Evolutionary conservation across 2,888 invertebrate genomes (phyloP).

Genomic region (Tipula helvola): DNA sequence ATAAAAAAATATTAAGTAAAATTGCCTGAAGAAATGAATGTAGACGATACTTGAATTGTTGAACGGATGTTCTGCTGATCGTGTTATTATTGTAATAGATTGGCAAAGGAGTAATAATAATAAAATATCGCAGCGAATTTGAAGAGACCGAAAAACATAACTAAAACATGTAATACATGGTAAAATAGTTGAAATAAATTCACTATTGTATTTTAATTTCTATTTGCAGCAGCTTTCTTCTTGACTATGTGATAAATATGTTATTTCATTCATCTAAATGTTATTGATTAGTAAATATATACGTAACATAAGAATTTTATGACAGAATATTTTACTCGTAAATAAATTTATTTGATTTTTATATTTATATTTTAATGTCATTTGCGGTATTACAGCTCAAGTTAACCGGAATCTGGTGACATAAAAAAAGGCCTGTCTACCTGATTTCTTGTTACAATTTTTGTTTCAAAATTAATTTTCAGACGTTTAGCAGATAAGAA

Average conservation of each 20-base stretch:
- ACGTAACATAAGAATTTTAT: neutral
- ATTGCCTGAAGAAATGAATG: conserved; percentile 6
- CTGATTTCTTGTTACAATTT: neutral
- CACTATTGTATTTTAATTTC: neutral
- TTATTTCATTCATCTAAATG: neutral
- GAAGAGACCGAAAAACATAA: neutral
- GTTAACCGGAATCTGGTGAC: neutral
- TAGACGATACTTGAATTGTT: conserved; percentile 8
- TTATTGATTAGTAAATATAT: neutral
- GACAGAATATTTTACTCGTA: neutral
- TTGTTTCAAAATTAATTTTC: no score
- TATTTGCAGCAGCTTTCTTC: neutral
- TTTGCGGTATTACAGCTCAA: neutral
- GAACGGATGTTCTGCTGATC: conserved; percentile 5
- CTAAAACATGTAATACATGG: neutral
- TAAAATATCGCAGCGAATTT: neutral
- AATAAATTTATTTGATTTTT: neutral
- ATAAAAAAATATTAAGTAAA: conserved; percentile 5
- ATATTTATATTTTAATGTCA: neutral
- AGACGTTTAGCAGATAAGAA: no score
- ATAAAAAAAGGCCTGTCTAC: neutral
- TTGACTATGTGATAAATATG: neutral
- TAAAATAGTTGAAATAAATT: neutral
- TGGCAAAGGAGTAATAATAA: neutral
- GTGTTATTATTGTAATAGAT: conserved; percentile 7